phyloP scores from a whole-genome alignment of 2,113 vertebrate genomes.

The Cyphomyrus discorhynchus region DNA sequence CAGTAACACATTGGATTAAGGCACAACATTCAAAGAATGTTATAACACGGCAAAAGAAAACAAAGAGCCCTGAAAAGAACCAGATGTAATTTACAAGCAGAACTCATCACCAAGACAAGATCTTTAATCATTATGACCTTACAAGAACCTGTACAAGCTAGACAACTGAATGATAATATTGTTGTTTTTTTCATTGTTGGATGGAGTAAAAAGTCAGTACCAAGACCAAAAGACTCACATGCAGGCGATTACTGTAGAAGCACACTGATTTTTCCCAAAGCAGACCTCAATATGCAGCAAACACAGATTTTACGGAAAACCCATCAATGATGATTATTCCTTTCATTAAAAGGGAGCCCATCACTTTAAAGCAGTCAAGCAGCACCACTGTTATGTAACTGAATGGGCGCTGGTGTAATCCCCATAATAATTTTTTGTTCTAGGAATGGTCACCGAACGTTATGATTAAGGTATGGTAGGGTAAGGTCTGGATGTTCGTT shows the following conservation, averaged over 20 bases:
- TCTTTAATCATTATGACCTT: neutral
- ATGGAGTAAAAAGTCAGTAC: neutral
- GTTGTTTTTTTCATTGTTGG: neutral
- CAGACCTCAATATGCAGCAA: neutral
- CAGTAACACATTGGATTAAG: neutral
- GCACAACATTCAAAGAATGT: neutral
- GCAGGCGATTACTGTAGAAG: neutral
- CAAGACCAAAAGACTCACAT: neutral
- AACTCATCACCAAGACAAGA: neutral
- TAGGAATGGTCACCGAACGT: too few species aligned
- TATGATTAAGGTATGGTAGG: neutral
- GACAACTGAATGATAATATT: neutral
- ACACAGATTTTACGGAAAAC: neutral
- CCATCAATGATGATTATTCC: neutral
- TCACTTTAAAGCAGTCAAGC: too few species aligned
- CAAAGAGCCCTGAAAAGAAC: neutral
- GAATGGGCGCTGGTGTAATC: too few species aligned
- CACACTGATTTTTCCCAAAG: neutral
- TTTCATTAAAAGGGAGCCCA: neutral
- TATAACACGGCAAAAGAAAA: neutral
- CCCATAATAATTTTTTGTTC: too few species aligned
- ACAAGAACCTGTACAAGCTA: neutral
- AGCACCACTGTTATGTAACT: too few species aligned
- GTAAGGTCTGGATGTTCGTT: neutral
- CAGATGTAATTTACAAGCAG: neutral